Base-by-base conservation (phyloP, 2,888 invertebrate genomes). In the Zaprionus lineosus region DNA sequence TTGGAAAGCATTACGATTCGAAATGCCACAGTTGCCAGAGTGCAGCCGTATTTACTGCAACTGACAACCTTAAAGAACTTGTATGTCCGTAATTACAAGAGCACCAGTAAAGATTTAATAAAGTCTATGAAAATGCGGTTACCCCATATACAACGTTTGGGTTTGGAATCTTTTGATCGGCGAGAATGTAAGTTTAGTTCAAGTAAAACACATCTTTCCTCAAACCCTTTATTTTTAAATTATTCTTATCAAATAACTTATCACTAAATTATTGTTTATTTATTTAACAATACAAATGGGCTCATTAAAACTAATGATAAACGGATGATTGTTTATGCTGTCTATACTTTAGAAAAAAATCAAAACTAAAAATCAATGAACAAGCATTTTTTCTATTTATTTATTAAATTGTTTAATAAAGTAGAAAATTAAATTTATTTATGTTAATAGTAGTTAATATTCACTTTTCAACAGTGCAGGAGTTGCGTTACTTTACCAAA, bases 81-180 rank as follows among this genome's bases (percentile, higher is more conserved):
- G 2, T 63, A 78, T 31, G 59, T 78, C 12, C 66, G 82, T 1
- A 78, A 78, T 36, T 78, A 78, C 34, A 78, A 78, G 18, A 73
- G 78, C 48, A 78, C 78, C 5, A 78, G 78, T 34, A 62, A 60
- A 12, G 75, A 78, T 56, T 48, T 78, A 1, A 63, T 78, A 0
- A 63, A 39, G 9, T 57, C 53, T 1, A 78, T 78, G 34, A 46
- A 56, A 8, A 29, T 50, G n/a, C 46, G 62, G 6, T 44, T 78
- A 44, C 78, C 78, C 9, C 29, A 47, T 14, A 70, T 78, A 5
- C 66, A 41, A 36, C 36, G 56, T 18, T 31, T 78, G 4, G 69
- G 78, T 0, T 26, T 78, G 26, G 82, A 78, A 24, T 63, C 60
- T n/a, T 78, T 78, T 14, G 78, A 78, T 0, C 69, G 78, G 11